These are phyloP conservation scores for Heterohyrax brucei DNA, from an alignment of 2,797 vertebrate genomes.

Conservation along the genomic window DNA sequence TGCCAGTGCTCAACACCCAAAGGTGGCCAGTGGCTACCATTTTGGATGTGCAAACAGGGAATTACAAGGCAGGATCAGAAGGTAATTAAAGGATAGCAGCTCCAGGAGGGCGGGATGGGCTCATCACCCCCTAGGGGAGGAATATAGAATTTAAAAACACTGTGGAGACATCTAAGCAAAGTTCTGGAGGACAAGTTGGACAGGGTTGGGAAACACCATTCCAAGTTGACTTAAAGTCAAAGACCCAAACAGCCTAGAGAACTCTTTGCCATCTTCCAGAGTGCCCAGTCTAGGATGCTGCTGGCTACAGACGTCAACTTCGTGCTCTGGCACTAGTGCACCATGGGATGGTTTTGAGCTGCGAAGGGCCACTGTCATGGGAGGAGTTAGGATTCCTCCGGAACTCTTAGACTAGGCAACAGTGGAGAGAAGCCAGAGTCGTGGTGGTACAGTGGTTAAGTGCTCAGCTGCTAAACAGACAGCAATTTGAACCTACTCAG, in stretches of 20 bases:
- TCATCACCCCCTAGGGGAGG: neutral
- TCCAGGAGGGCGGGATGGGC: neutral
- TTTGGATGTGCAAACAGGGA: neutral
- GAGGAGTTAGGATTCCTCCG: neutral
- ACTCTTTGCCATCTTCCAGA: neutral
- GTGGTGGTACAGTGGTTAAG: no score
- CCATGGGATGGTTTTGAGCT: neutral
- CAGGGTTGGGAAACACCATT: neutral
- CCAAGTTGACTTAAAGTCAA: neutral
- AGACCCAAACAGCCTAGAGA: neutral
- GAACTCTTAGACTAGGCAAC: no score
- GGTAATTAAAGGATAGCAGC: neutral
- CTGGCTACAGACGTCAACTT: neutral
- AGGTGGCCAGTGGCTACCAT: neutral
- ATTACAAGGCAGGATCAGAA: neutral
- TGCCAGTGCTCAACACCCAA: no score
- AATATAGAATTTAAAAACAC: neutral
- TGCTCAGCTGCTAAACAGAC: no score
- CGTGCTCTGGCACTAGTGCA: neutral
- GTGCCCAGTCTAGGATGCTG: neutral
- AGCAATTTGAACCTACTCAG: no score
- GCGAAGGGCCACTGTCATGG: neutral
- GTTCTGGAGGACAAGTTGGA: neutral
- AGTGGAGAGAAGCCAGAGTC: neutral
- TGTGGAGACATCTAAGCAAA: no score